Evolutionary conservation across 2,888 invertebrate species (phyloP).

Genomic region (Melanophora roralis): DNA sequence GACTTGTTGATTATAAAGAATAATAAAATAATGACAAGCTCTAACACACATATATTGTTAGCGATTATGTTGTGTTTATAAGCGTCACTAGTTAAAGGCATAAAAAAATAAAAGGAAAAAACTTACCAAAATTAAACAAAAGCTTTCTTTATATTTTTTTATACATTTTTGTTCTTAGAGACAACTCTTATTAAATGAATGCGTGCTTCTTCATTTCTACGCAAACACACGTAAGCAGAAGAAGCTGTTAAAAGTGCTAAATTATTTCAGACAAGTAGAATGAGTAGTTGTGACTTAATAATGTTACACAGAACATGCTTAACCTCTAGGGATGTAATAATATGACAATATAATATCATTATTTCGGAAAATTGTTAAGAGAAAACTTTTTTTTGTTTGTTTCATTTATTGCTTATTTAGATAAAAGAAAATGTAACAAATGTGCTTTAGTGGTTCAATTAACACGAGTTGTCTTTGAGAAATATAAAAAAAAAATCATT

Average conservation of each 20-base stretch:
- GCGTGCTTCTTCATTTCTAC: neutral
- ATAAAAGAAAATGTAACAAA: too few relatives aligned
- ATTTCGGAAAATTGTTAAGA: neutral
- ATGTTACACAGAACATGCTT: constrained; percentile 23
- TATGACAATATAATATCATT: neutral
- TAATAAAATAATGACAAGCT: neutral
- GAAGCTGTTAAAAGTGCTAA: neutral
- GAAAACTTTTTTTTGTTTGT: too few relatives aligned
- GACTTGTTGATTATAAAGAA: constrained; percentile 38
- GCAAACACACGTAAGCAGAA: neutral
- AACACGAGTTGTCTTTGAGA: too few relatives aligned
- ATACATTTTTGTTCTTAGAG: neutral
- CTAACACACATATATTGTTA: constrained; percentile 64
- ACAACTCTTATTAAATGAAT: constrained; percentile 13
- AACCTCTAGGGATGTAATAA: neutral
- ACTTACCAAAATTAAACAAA: too few relatives aligned
- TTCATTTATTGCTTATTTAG: too few relatives aligned
- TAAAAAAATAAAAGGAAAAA: neutral
- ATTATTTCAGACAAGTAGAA: neutral
- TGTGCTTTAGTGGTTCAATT: too few relatives aligned
- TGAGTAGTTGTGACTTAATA: neutral
- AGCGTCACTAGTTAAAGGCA: constrained; percentile 71
- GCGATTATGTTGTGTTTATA: constrained; percentile 70
- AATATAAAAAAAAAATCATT: too few relatives aligned
- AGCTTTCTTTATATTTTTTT: too few relatives aligned